Evolutionary conservation across 2,888 invertebrate genomes (phyloP).

Genomic region (Campaea margaritaria): DNA sequence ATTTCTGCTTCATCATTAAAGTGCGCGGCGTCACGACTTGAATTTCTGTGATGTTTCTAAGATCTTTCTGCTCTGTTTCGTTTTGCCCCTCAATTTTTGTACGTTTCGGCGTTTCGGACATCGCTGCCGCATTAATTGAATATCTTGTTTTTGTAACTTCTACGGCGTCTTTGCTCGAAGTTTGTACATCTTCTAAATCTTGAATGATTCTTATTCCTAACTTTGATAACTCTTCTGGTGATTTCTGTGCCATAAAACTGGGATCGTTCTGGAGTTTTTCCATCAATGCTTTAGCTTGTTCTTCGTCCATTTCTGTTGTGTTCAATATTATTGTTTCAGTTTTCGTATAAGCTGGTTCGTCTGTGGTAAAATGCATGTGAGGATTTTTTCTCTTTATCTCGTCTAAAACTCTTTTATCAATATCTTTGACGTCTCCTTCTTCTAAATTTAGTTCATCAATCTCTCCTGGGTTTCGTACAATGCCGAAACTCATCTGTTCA

Average conservation of each 20-base stretch:
- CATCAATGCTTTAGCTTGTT: conserved; percentile 77
- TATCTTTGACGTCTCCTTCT: conserved; percentile 75
- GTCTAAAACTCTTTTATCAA: conserved; percentile 73
- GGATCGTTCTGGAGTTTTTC: conserved; percentile 79
- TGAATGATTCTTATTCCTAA: conserved; percentile 75
- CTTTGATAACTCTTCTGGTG: conserved; percentile 74
- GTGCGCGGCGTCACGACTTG: conserved; percentile 86
- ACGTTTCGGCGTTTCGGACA: conserved; percentile 71
- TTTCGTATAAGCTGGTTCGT: conserved; percentile 77
- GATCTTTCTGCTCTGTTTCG: conserved; percentile 72
- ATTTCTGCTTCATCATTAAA: conserved; percentile 58
- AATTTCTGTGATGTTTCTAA: conserved; percentile 87
- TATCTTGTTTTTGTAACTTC: conserved; percentile 78
- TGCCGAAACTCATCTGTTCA: conserved; percentile 79
- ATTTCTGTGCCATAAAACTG: conserved; percentile 77
- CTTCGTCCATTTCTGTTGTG: conserved; percentile 77
- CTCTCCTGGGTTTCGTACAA: conserved; percentile 70
- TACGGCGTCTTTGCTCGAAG: conserved; percentile 58
- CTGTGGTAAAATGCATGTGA: conserved; percentile 76
- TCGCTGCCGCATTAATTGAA: conserved; percentile 72
- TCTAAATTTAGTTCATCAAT: conserved; percentile 72
- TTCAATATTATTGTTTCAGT: conserved; percentile 84
- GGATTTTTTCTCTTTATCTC: conserved; percentile 80
- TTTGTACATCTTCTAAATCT: conserved; percentile 74
- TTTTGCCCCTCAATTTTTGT: conserved; percentile 53